A percentile compares a stretch with the other conserved stretches of the same genome.
Evolutionary conservation across 2,888 invertebrate species (phyloP).

Genomic region (Xiphydria camelus): DNA sequence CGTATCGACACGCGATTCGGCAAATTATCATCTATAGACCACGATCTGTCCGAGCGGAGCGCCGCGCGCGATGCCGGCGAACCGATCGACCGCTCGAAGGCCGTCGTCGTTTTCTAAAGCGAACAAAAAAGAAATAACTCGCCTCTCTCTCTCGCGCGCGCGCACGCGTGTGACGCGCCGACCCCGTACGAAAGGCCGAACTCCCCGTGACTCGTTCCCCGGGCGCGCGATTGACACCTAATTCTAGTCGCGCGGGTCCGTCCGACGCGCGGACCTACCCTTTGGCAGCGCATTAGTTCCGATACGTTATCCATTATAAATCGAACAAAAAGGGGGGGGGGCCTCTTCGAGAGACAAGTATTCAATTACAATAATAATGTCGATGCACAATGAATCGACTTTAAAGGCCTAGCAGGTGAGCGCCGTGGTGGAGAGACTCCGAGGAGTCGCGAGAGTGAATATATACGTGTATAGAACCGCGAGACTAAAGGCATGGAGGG

Average conservation of each 20-base stretch:
- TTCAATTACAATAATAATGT: slow-evolving; percentile 48
- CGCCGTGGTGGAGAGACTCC: slow-evolving; percentile 10
- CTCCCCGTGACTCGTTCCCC: too few relatives aligned
- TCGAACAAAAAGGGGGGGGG: slow-evolving; percentile 29
- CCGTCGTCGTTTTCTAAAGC: too few relatives aligned
- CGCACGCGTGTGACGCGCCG: too few relatives aligned
- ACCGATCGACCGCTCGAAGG: too few relatives aligned
- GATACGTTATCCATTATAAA: slow-evolving; percentile 17
- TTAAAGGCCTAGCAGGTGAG: slow-evolving; percentile 42
- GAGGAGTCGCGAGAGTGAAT: not conserved
- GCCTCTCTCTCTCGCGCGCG: too few relatives aligned
- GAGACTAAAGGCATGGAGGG: slow-evolving; percentile 6
- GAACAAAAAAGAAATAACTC: too few relatives aligned
- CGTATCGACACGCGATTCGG: too few relatives aligned
- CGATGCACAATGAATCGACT: slow-evolving; percentile 41
- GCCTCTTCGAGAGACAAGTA: slow-evolving; percentile 40
- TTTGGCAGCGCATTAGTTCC: slow-evolving; percentile 1
- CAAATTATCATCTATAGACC: too few relatives aligned
- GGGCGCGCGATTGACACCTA: not conserved
- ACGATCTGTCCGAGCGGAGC: too few relatives aligned
- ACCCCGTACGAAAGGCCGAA: too few relatives aligned
- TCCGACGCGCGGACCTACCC: slow-evolving; percentile 2
- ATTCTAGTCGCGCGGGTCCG: not conserved
- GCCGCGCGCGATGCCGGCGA: too few relatives aligned
- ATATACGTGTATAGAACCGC: not conserved